These are phyloP conservation scores for Sphaerophoria taeniata DNA, from an alignment of 2,888 invertebrate genomes.

Conservation along the genomic window DNA sequence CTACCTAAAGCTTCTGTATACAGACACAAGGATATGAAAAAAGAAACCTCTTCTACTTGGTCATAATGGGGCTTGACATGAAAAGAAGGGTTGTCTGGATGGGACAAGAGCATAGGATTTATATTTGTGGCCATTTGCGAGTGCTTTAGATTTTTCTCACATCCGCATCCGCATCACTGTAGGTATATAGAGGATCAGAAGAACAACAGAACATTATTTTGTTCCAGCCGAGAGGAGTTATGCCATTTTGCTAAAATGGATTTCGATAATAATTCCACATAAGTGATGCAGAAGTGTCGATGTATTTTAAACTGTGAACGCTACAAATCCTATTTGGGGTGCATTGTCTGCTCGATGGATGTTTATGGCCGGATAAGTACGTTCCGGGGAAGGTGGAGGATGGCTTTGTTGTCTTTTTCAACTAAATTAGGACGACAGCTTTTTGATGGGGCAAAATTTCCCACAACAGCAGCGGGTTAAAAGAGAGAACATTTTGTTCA, in stretches of 20 bases:
- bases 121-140: slow-evolving; percentile 69
- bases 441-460: background rate
- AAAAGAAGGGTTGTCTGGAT: slow-evolving; percentile 58
- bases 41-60: slow-evolving; percentile 67
- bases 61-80: slow-evolving; percentile 64
- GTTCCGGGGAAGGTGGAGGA: too few relatives aligned
- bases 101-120: slow-evolving; percentile 43
- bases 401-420: background rate
- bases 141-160: slow-evolving; percentile 73
- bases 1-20: background rate
- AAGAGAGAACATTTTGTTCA: background rate
- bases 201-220: slow-evolving; percentile 26
- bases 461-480: background rate
- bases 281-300: slow-evolving; percentile 58
- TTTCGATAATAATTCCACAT: slow-evolving; percentile 70
- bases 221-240: slow-evolving; percentile 32
- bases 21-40: slow-evolving; percentile 13
- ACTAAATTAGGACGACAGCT: slow-evolving; percentile 19
- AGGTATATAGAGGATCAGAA: slow-evolving; percentile 54
- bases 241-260: slow-evolving; percentile 73
- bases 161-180: slow-evolving; percentile 16
- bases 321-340: slow-evolving; percentile 61
- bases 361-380: slow-evolving; percentile 66
- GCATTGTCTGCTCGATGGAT: slow-evolving; percentile 60
- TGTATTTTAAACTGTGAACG: slow-evolving; percentile 41